A percentile compares a stretch with the other conserved stretches of the same genome.
phyloP scores from a whole-genome alignment of 2,113 vertebrate genomes.

The Pogona vitticeps region DNA sequence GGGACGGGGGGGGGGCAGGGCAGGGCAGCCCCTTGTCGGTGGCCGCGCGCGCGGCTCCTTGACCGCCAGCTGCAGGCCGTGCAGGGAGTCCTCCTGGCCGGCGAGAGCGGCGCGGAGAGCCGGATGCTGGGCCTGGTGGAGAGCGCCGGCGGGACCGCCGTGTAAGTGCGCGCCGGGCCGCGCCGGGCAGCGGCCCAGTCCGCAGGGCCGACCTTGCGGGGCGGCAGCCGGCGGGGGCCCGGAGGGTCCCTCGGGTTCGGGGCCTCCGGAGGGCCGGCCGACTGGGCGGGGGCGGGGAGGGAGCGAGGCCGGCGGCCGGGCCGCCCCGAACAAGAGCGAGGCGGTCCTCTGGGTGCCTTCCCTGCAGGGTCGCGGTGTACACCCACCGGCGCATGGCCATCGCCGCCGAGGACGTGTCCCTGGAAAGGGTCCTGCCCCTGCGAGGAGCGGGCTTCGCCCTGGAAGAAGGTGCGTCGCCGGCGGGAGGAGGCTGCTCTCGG shows the following conservation, averaged over 20 bases:
- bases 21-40: too few species aligned
- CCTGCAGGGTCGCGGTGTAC: conserved; percentile 86
- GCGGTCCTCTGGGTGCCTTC: not conserved
- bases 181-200: not conserved
- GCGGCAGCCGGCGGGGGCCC: too few species aligned
- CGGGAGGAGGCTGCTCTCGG: too few species aligned
- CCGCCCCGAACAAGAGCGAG: too few species aligned
- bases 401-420: conserved; percentile 86
- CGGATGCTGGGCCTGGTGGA: conserved; percentile 89
- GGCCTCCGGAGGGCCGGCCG: not conserved
- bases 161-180: conserved; percentile 71
- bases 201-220: not conserved
- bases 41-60: conserved; percentile 62
- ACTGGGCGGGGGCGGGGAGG: fast-evolving
- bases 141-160: conserved; percentile 66
- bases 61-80: conserved; percentile 78
- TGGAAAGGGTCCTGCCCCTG: conserved; percentile 86
- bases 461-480: conserved; percentile 82
- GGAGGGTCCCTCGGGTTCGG: not conserved
- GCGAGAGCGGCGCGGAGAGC: conserved; percentile 79
- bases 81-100: conserved; percentile 77
- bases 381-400: conserved; percentile 92
- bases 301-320: not conserved
- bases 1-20: too few species aligned
- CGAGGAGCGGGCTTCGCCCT: conserved; percentile 79